phyloP scores from a whole-genome alignment of 2,888 invertebrate species.

The Sphaerophoria rueppellii region DNA sequence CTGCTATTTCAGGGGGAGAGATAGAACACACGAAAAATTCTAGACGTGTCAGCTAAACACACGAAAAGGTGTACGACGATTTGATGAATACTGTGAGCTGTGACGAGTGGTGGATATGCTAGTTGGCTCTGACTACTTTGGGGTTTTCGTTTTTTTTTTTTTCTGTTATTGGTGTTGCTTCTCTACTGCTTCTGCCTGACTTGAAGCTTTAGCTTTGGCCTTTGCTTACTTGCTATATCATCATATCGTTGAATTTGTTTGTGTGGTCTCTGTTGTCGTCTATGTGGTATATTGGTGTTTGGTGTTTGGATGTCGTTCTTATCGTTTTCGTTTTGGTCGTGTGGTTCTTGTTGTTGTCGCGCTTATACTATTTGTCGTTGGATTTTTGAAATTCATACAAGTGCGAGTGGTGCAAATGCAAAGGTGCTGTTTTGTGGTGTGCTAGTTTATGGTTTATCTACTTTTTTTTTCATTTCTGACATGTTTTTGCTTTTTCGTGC shows the following conservation, averaged over 20 bases:
- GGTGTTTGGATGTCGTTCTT: slow-evolving; percentile 38
- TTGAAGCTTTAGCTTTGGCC: too few relatives aligned
- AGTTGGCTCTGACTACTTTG: slow-evolving; percentile 38
- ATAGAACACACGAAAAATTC: slow-evolving; percentile 56
- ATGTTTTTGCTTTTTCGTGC: slow-evolving; percentile 34
- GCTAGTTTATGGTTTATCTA: slow-evolving; percentile 50
- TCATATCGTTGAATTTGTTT: too few relatives aligned
- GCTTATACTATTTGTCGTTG: slow-evolving; percentile 44
- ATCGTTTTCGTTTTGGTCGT: background rate
- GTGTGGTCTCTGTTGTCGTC: background rate
- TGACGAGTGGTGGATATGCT: slow-evolving; percentile 63
- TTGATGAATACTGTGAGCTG: slow-evolving; percentile 64
- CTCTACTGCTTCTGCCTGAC: background rate
- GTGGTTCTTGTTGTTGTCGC: slow-evolving; percentile 39
- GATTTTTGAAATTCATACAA: slow-evolving; percentile 39
- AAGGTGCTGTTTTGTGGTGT: slow-evolving; percentile 54
- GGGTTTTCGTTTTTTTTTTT: slow-evolving; percentile 22
- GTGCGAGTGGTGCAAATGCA: slow-evolving; percentile 64
- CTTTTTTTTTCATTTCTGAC: slow-evolving; percentile 23
- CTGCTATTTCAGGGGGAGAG: slow-evolving; percentile 21
- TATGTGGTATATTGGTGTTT: slow-evolving; percentile 21
- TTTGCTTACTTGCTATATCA: too few relatives aligned
- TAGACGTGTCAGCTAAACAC: slow-evolving; percentile 74
- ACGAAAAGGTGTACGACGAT: slow-evolving; percentile 67
- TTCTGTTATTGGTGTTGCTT: slow-evolving; percentile 5